A percentile compares a stretch with the other conserved stretches of the same genome.
These are phyloP conservation scores for Ciconia nigra DNA, from an alignment of 2,797 vertebrate genomes.

Conservation along the genomic window DNA sequence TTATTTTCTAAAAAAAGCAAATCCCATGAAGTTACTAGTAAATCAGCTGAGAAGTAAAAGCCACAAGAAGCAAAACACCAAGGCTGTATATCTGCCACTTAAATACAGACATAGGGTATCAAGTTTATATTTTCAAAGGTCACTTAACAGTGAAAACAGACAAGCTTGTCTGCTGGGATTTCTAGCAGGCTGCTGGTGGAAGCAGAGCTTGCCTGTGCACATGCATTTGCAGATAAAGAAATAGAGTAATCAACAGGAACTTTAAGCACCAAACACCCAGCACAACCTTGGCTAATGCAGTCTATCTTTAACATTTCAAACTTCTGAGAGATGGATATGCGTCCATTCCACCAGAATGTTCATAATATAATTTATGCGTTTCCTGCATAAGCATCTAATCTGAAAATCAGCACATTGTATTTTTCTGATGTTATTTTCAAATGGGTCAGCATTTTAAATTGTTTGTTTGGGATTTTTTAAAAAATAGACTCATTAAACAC, in stretches of 20 bases:
- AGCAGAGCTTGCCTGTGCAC: neutral
- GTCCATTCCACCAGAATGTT: neutral
- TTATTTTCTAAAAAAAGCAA: constrained; percentile 87
- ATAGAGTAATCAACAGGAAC: neutral
- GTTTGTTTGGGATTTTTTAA: neutral
- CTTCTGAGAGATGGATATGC: fast-evolving
- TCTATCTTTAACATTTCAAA: neutral
- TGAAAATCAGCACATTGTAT: neutral
- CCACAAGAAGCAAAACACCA: neutral
- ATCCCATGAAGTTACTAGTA: neutral
- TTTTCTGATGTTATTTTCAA: neutral
- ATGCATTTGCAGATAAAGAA: neutral
- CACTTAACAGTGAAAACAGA: neutral
- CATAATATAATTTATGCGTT: neutral
- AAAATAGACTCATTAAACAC: neutral
- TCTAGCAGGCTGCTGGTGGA: neutral
- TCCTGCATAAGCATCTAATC: neutral
- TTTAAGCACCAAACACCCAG: neutral
- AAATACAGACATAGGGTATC: neutral
- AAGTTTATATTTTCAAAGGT: neutral
- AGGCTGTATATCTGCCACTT: neutral
- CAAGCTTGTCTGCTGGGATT: neutral
- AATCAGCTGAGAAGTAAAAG: neutral
- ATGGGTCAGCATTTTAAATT: neutral
- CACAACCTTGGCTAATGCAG: neutral